Evolutionary conservation across 1,140 invertebrate genomes (phyloP), one percentile per base, ranked within the genome.

Genomic region (Scaptomyza pallida): DNA sequence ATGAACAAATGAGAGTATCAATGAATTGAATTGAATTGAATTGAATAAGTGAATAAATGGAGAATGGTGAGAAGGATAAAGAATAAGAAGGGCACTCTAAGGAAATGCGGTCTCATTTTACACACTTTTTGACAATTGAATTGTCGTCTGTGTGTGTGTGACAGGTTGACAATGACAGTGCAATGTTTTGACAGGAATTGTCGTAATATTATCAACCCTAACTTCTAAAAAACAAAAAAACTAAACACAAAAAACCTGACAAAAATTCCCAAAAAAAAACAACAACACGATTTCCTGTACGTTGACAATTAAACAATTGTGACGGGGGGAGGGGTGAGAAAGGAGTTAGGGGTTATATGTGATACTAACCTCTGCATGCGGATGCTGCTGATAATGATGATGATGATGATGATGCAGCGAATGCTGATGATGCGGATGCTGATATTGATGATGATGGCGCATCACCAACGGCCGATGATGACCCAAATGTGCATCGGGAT

Each of bases 401-500:
- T 76, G 77, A 26, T 83, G 57, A 75, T 83, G 74, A 60, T 79
- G 72, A 61, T 89, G 79, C 10, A 82, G 92, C 89, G 95, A 94
- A 10, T 47, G 54, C 26, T 68, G 70, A 17, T 69, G 71, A 67
- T 78, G 81, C 68, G 85, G 75, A 33, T 86, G 78, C 30, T 77
- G 69, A 9, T 78, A 72, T 51, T 90, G 90, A 75, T 91, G 90
- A 75, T 91, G 90, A 50, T 90, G 90, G 21, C 89, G 75, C 90
- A 91, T 89, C 19, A 91, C 90, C 48, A 91, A 37, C 17, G 90
- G 90, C 43, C 90, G 73, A 45, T 91, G 88, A 37, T 91, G 89
- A 17, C 89, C 90, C 75, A 91, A 48, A 72, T 91, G 90, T 45
- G 88, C 83, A 74, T 91, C 90, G 9, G 90, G 92, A 91, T 95